Base-by-base conservation (phyloP, 2,888 invertebrate species). In the Drosophila anomelani region DNA sequence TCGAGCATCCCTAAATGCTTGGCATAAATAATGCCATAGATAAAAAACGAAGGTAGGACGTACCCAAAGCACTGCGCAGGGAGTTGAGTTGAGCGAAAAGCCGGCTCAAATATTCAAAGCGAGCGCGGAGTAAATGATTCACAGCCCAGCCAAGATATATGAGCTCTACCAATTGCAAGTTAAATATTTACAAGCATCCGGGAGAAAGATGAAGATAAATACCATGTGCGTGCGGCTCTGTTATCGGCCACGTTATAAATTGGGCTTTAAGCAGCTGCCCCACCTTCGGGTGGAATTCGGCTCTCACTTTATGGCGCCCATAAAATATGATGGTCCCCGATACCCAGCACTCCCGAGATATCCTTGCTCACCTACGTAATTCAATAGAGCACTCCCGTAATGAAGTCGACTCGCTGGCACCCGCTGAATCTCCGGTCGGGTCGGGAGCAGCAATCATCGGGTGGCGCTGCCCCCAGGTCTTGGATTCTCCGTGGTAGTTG, bases 161-260 rank as follows among this genome's bases (percentile, higher is more conserved):
- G 68, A 61, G 59, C 75, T 67, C 56, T 23, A 59, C 57, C 74
- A 76, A 81, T 79, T 79, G 82, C 78, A 85, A 72, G 72, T 85
- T 78, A 82, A 89, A 85, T 89, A 85, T 85, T 85, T 80, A 79
- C 81, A 67, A 81, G 73, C 51, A 39, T 15, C 41, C 41, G 60
- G 59, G 43, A 23, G 51, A 41, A 39, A 71, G 71, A 53, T 38
- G 59, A 36, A 71, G 41, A 38, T 54, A 47, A 39, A 56, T 62
- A 49, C 64, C 76, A 55, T 60, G 64, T 77, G 72, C 64, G 67
- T 68, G 60, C 51, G 59, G 23, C 63, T 46, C 53, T 63, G 66
- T 76, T 83, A 81, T 81, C 81, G 62, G 68, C 36, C 75, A 63
- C 62, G 59, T 63, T 78, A 83, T 72, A 80, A 80, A 74, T 73